A percentile compares a stretch with the other conserved stretches of the same genome.
Evolutionary conservation across 1,140 invertebrate species (phyloP).

Genomic region (Eumeta japonica): DNA sequence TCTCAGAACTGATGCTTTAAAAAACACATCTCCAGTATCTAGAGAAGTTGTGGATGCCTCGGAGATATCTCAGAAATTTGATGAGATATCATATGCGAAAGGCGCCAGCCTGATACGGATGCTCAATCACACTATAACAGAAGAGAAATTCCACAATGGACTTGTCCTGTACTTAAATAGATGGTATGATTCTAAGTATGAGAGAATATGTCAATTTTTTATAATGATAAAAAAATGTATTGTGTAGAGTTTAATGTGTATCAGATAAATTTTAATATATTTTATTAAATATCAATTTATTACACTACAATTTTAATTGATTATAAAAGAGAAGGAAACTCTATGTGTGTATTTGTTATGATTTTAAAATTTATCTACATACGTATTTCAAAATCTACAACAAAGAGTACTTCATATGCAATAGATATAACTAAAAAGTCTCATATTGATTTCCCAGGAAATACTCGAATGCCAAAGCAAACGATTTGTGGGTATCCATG

Average conservation of each 20-base stretch:
- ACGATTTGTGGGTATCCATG: slow-evolving; percentile 71
- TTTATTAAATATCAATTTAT: no score
- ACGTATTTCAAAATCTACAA: no score
- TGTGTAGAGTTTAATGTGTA: not conserved
- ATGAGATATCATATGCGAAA: slow-evolving; percentile 84
- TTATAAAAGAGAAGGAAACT: no score
- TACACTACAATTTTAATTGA: no score
- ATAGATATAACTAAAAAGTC: not conserved
- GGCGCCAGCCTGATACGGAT: slow-evolving; percentile 79
- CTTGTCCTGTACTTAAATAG: slow-evolving; percentile 62
- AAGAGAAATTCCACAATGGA: slow-evolving; percentile 67
- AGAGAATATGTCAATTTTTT: slow-evolving; percentile 5
- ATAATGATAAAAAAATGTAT: slow-evolving; percentile 2
- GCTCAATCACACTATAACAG: slow-evolving; percentile 74
- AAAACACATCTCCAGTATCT: slow-evolving; percentile 71
- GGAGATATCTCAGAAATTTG: slow-evolving; percentile 81
- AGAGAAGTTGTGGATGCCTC: slow-evolving; percentile 67
- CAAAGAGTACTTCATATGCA: not conserved
- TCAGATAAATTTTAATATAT: no score
- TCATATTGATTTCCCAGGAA: slow-evolving; percentile 36
- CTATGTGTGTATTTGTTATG: no score
- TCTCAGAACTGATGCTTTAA: slow-evolving; percentile 70
- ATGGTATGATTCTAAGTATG: no score
- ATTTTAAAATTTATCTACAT: no score
- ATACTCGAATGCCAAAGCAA: slow-evolving; percentile 67